Percentiles rank a stretch among this genome's conserved stretches.
Conservation (phyloP, 92 coral and sea anemone genomes). For the Hydrozoanthus gracilis region DNA sequence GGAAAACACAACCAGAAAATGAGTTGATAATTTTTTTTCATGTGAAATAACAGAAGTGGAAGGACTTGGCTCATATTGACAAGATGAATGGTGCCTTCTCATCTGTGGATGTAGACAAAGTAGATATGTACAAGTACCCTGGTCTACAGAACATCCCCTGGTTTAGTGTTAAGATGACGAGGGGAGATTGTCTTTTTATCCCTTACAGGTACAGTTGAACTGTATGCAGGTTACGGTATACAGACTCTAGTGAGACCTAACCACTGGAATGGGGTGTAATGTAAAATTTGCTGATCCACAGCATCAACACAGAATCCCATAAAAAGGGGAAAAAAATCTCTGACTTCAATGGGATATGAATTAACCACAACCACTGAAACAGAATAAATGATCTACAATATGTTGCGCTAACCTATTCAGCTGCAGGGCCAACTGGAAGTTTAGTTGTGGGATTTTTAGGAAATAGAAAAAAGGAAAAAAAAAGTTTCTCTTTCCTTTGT, state of each 20-base stretch:
- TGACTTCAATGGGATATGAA: too few species aligned
- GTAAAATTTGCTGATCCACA: too few species aligned
- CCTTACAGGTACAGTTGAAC: slow-evolving; percentile 73
- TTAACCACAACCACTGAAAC: too few species aligned
- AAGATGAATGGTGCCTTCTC: slow-evolving; percentile 82
- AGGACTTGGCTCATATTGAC: slow-evolving; percentile 83
- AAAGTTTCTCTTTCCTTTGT: too few species aligned
- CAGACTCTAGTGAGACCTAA: not conserved
- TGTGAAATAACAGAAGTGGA: slow-evolving; percentile 51
- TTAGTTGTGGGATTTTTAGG: too few species aligned
- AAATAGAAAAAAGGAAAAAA: too few species aligned
- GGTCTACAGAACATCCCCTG: slow-evolving; percentile 91
- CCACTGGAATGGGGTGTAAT: too few species aligned
- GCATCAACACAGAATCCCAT: too few species aligned
- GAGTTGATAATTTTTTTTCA: not conserved
- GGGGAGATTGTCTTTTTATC: slow-evolving; percentile 93
- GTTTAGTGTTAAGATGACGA: slow-evolving; percentile 79
- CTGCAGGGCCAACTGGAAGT: too few species aligned
- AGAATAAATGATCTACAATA: too few species aligned
- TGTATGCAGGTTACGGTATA: not conserved
- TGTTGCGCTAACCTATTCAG: too few species aligned
- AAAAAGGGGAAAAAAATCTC: too few species aligned
- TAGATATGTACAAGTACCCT: slow-evolving; percentile 93
- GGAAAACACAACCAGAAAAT: not conserved
- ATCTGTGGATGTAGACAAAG: slow-evolving; percentile 92